phyloP scores from a whole-genome alignment of 2,888 invertebrate species.

The Mongoloraphidia duomilia region DNA sequence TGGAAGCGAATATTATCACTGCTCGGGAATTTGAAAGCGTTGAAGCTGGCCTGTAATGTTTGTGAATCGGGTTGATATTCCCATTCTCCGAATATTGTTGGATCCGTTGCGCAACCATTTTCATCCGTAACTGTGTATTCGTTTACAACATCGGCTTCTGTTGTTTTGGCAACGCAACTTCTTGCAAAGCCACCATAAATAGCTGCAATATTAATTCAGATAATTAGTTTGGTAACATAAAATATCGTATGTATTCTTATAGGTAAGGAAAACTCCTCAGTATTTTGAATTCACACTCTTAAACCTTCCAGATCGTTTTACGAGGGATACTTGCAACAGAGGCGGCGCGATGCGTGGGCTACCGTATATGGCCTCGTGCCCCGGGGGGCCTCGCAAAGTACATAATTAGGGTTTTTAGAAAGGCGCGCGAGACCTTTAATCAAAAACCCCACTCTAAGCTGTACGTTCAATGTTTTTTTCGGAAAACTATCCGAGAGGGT shows the following conservation, averaged over 20 bases:
- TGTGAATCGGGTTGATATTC: slow-evolving; percentile 75
- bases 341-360: too few species aligned
- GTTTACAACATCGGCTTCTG: slow-evolving; percentile 75
- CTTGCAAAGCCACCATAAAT: slow-evolving; percentile 91
- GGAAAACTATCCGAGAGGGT: too few species aligned
- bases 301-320: too few species aligned
- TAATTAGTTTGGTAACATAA: too few species aligned
- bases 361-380: too few species aligned
- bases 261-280: not conserved
- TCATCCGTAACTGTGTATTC: slow-evolving; percentile 88
- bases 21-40: slow-evolving; percentile 90
- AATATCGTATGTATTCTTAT: slow-evolving; percentile 27
- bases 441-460: too few species aligned
- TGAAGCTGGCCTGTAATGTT: slow-evolving; percentile 74
- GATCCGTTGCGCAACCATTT: slow-evolving; percentile 86
- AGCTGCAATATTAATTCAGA: slow-evolving; percentile 31
- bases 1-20: slow-evolving; percentile 91
- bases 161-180: slow-evolving; percentile 85
- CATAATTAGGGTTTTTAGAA: too few species aligned
- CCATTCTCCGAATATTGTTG: slow-evolving; percentile 88
- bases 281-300: too few species aligned
- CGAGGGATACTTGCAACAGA: slow-evolving; percentile 5
- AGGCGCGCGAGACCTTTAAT: too few species aligned
- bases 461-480: too few species aligned
- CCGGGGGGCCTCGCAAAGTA: too few species aligned